Evolutionary conservation across 2,888 invertebrate genomes (phyloP).

Genomic region (Pterostichus madidus): DNA sequence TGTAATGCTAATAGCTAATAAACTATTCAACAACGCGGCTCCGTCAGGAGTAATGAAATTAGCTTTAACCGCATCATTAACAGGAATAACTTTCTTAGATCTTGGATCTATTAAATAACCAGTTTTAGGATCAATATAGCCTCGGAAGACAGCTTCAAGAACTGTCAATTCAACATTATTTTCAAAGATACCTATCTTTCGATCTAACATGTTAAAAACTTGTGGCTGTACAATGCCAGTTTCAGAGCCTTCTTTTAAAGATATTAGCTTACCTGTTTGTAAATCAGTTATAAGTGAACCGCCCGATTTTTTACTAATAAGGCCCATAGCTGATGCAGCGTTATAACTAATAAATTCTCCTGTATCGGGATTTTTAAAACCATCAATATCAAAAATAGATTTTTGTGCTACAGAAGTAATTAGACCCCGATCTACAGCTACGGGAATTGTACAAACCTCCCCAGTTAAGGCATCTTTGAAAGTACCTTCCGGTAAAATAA

Average conservation of each 20-base stretch:
- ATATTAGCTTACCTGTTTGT: conserved; percentile 86
- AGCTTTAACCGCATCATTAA: conserved; percentile 91
- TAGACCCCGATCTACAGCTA: conserved; percentile 93
- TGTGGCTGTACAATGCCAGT: conserved; percentile 90
- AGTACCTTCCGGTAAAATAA: conserved; percentile 87
- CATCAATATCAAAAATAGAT: conserved; percentile 95
- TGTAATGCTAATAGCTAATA: conserved; percentile 92
- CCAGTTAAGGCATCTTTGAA: conserved; percentile 88
- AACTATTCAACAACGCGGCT: conserved; percentile 90
- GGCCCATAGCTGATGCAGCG: conserved; percentile 87
- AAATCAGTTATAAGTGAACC: conserved; percentile 86
- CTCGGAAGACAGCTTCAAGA: conserved; percentile 92
- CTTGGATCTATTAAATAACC: conserved; percentile 90
- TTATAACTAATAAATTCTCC: conserved; percentile 92
- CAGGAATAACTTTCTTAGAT: conserved; percentile 86
- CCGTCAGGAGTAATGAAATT: conserved; percentile 93
- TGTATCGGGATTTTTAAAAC: conserved; percentile 90
- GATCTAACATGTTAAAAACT: conserved; percentile 90
- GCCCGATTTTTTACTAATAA: conserved; percentile 86
- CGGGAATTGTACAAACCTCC: conserved; percentile 87
- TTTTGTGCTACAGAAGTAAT: conserved; percentile 92
- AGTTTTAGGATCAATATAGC: conserved; percentile 91
- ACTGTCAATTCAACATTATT: conserved; percentile 88
- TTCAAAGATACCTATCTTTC: conserved; percentile 89
- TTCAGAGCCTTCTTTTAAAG: conserved; percentile 89